Base-by-base conservation (phyloP, 1,140 invertebrate genomes). In the Drosophila arawakana region DNA sequence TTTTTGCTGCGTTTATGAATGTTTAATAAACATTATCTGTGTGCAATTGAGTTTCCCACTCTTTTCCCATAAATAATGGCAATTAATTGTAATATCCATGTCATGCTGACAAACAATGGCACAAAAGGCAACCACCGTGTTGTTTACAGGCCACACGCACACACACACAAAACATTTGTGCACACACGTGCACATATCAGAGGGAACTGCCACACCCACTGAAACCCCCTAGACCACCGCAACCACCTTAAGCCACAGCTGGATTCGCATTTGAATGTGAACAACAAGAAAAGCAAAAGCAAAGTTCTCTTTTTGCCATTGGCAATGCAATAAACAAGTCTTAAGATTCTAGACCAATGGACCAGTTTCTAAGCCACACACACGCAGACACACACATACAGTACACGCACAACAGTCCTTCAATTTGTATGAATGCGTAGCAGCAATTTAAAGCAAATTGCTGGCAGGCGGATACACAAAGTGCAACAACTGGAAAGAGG, bases 401-500 rank as follows among this genome's bases (percentile, higher is more conserved):
- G 34, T n/a, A 13, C 30, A 21, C 11, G n/a, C 15, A 30, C 7
- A 50, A 25, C 30, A 72, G 75, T 57, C 60, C 71, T 71, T 77
- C 80, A 77, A 86, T 86, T 88, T 83, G 84, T 89, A 49, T 65
- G 63, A 80, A 73, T 88, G 83, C 83, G 83, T 89, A 72, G 80
- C 78, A 61, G 69, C 74, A 76, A 73, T 73, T 76, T 76, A 49
- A 66, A 44, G 69, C 74, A 76, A 76, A 76, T 76, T 76, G 74
- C 74, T 76, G 74, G 50, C 73, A 76, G 61, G 46, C 60, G 59
- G 67, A 71, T 47, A 58, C 68, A 71, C 37, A 75, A 61, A 68
- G 71, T 73, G 70, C 63, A 68, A 35, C 62, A 25, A 7, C 44
- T n/a, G 8, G 11, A 21, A 25, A 46, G 9, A 34, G 46, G 8